A percentile compares a stretch with the other conserved stretches of the same genome.
Evolutionary conservation across 1,140 invertebrate genomes (phyloP).

Genomic region (Hetaerina americana): DNA sequence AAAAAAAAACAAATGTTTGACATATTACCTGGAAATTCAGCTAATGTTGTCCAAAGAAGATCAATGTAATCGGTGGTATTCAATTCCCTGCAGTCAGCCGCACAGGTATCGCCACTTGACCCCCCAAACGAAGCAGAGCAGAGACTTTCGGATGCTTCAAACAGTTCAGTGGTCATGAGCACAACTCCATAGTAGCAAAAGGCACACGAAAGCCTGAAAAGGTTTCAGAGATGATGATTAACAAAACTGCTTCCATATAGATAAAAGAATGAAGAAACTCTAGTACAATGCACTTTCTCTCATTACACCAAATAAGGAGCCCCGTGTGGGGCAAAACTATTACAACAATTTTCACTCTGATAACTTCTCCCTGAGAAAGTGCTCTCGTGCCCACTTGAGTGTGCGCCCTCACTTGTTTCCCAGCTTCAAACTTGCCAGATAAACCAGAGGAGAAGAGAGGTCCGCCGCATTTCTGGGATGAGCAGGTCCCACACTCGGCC

Average conservation of each 20-base stretch:
- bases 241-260: not conserved
- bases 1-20: not conserved
- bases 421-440: slow-evolving; percentile 57
- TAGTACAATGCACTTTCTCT: too few species aligned
- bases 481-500: slow-evolving; percentile 66
- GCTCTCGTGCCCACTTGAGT: too few species aligned
- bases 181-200: slow-evolving; percentile 95
- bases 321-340: not conserved
- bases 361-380: too few species aligned
- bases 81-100: slow-evolving; percentile 58
- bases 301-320: not conserved
- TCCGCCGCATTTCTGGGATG: slow-evolving; percentile 62
- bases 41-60: slow-evolving; percentile 84
- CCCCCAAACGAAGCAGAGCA: slow-evolving; percentile 26
- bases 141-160: slow-evolving; percentile 49
- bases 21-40: slow-evolving; percentile 79
- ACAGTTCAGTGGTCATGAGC: slow-evolving; percentile 87
- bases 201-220: slow-evolving; percentile 74
- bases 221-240: slow-evolving; percentile 1
- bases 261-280: too few species aligned
- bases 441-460: slow-evolving; percentile 81
- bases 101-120: slow-evolving; percentile 38
- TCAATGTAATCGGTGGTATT: slow-evolving; percentile 83
- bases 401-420: too few species aligned
- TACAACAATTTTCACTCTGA: not conserved